phyloP scores from a whole-genome alignment of 2,888 invertebrate species.

The Gerris lacustris region DNA sequence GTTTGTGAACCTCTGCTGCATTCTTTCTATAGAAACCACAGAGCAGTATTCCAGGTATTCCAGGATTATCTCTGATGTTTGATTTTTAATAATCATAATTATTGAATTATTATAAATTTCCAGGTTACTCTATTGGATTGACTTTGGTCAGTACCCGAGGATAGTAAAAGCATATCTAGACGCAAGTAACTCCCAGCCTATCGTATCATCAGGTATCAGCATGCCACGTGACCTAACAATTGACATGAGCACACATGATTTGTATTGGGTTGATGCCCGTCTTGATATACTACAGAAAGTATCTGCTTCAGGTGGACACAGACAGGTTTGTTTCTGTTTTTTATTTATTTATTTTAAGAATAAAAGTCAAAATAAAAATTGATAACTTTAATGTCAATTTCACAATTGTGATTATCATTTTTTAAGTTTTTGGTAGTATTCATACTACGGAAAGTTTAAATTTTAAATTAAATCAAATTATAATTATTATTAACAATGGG shows the following conservation, averaged over 20 bases:
- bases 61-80: too few species aligned
- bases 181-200: constrained; percentile 69
- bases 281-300: constrained; percentile 88
- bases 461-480: too few species aligned
- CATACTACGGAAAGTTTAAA: too few species aligned
- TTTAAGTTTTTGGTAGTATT: too few species aligned
- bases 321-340: constrained; percentile 42
- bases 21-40: too few species aligned
- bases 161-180: constrained; percentile 83
- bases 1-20: too few species aligned
- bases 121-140: constrained; percentile 88
- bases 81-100: too few species aligned
- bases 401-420: too few species aligned
- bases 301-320: constrained; percentile 66
- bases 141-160: constrained; percentile 89
- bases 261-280: constrained; percentile 95
- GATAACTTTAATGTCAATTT: too few species aligned
- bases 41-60: too few species aligned
- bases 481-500: too few species aligned
- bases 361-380: too few species aligned
- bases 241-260: constrained; percentile 85
- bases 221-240: constrained; percentile 82
- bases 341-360: neutral
- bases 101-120: neutral
- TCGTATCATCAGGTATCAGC: constrained; percentile 82